Percentiles rank a stretch among this genome's conserved stretches.
Conservation (phyloP, 2,888 invertebrate species). For the Stegophylla sp. region DNA sequence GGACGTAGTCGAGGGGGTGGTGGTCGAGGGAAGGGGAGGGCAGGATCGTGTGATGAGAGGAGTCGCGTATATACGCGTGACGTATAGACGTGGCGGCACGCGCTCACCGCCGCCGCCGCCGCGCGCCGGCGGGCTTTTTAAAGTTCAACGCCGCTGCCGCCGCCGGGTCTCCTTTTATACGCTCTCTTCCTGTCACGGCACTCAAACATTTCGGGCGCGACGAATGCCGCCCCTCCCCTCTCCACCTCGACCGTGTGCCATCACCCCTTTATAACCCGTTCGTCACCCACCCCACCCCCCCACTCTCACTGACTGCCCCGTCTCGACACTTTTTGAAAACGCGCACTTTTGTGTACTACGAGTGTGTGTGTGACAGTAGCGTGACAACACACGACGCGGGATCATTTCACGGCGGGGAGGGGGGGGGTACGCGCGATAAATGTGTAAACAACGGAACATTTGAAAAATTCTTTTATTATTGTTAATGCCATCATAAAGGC, state of each 20-base stretch:
- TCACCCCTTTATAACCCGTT: not conserved
- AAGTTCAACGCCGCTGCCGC: constrained; percentile 12
- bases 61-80: not conserved
- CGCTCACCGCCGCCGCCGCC: constrained; percentile 44
- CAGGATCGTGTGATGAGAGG: constrained; percentile 2
- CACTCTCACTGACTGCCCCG: no score
- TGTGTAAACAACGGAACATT: no score
- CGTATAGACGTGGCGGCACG: constrained; percentile 38
- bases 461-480: no score
- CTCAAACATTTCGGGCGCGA: constrained; percentile 39
- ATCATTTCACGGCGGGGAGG: no score
- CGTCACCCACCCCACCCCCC: no score
- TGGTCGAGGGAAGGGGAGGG: not conserved
- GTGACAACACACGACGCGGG: no score
- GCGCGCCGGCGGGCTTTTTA: constrained; percentile 46
- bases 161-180: constrained; percentile 32
- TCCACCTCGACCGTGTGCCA: not conserved
- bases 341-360: no score
- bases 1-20: not conserved
- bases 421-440: no score
- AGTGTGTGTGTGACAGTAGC: no score
- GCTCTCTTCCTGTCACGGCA: constrained; percentile 24
- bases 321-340: no score
- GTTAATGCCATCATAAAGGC: no score
- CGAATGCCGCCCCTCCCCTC: constrained; percentile 1